Conservation (phyloP, 2,113 vertebrate genomes). For the Pycnonotus jocosus region DNA sequence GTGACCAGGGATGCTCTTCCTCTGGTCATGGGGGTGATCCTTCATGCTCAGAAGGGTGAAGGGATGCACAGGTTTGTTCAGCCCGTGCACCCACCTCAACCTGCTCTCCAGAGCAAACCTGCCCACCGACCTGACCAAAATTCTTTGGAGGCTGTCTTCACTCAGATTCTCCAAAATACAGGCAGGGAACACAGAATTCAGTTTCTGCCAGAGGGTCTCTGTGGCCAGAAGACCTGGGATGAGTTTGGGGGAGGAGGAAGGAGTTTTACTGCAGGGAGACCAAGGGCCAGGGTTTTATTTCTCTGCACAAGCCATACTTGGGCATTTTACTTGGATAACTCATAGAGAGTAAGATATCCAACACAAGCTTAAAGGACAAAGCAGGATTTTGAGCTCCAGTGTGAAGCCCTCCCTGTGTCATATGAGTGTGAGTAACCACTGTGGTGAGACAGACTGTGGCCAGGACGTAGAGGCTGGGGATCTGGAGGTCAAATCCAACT, state of each 20-base stretch:
- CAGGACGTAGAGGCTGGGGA: neutral
- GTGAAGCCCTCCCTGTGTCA: neutral
- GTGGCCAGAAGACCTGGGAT: neutral
- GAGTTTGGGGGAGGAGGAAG: neutral
- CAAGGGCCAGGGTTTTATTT: neutral
- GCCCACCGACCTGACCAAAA: neutral
- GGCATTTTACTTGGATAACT: neutral
- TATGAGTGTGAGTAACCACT: neutral
- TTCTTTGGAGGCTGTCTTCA: neutral
- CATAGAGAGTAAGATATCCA: neutral
- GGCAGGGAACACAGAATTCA: neutral
- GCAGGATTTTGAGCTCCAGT: neutral
- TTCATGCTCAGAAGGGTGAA: neutral
- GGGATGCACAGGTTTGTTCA: neutral
- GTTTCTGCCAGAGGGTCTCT: neutral
- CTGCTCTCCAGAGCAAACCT: neutral
- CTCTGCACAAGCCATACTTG: neutral
- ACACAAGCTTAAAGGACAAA: neutral
- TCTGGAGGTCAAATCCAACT: neutral
- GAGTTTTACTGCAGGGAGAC: neutral
- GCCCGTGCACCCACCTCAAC: rapidly evolving
- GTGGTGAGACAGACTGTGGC: neutral
- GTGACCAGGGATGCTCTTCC: neutral
- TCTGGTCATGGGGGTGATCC: neutral
- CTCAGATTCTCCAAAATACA: neutral